Evolutionary conservation across 1,140 invertebrate species (phyloP), one percentile per base, ranked within the genome.

Genomic region (Microplitis demolitor): DNA sequence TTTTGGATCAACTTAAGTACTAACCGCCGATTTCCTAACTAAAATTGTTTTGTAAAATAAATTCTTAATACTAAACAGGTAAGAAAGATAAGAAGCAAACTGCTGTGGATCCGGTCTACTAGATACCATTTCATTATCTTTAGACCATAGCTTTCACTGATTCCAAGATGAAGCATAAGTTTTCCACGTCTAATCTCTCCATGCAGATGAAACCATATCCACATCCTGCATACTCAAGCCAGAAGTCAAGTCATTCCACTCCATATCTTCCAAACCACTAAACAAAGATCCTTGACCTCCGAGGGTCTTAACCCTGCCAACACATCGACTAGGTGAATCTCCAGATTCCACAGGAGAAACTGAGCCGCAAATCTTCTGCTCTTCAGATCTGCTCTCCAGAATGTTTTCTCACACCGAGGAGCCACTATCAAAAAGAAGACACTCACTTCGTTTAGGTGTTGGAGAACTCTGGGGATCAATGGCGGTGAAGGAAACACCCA

Each of bases 391-490:
- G 37, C 63, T 4, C 62, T 68, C 66, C 50, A 68, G 24, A 56
- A 54, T 3, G 34, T 37, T 3, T 33, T 54, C 13, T 69, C 33
- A 33, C 56, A 58, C 4, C 67, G 50, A n/a, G 51, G 31, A 69
- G 56, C 35, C 8, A 69, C 31, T 4, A 58, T n/a, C 37, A 85
- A 45, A 70, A 74, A 78, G 2, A 45, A 62, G 69, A 74, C 76
- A 37, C 14, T 58, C 33, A 72, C 64, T 34, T 4, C n/a, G 66
- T 78, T 80, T 14, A 79, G 62, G 62, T 80, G 74, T 5, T 66
- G 56, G 11, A 82, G 74, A 4, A 81, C 77, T 39, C 66, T 69
- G 0, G 79, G 80, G 9, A 81, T 78, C 50, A 80, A 62, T 16
- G 73, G 9, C 4, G 78, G 79, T 50, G 69, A 69, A 3, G 70